Conservation (phyloP, 2,113 vertebrate genomes). For the Daphoenositta chrysoptera region DNA sequence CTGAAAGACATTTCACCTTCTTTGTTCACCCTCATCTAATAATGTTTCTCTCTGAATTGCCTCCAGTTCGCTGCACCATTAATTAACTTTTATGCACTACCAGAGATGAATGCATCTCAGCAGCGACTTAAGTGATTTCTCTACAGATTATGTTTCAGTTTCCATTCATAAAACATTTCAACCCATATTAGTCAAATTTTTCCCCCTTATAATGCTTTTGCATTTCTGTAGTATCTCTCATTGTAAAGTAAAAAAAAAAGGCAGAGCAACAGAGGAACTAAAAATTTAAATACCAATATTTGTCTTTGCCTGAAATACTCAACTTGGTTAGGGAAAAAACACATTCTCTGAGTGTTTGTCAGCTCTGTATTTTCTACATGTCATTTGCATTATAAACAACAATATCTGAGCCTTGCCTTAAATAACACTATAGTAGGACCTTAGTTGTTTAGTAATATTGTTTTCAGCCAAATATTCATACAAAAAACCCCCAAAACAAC, state of each 20-base stretch:
- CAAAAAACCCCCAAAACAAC: background rate
- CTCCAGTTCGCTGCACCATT: background rate
- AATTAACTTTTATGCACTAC: constrained; percentile 16
- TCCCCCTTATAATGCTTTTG: background rate
- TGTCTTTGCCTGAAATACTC: background rate
- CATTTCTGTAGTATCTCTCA: background rate
- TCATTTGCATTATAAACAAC: background rate
- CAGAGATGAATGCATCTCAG: background rate
- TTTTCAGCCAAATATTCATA: background rate
- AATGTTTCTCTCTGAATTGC: background rate
- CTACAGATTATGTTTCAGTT: background rate
- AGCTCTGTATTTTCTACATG: background rate
- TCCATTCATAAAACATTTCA: constrained; percentile 12
- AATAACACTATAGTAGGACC: background rate
- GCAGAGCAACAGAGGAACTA: background rate
- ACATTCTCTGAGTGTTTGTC: background rate
- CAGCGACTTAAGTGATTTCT: background rate
- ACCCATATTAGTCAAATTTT: background rate
- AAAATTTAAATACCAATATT: background rate
- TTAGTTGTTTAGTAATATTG: background rate
- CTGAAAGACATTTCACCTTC: background rate
- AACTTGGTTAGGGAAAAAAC: background rate
- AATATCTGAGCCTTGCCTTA: background rate
- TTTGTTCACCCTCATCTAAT: background rate
- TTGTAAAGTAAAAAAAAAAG: background rate